A percentile compares a stretch with the other conserved stretches of the same genome.
Evolutionary conservation across 1,140 invertebrate species (phyloP).

Genomic region (Heliconius hermathena): DNA sequence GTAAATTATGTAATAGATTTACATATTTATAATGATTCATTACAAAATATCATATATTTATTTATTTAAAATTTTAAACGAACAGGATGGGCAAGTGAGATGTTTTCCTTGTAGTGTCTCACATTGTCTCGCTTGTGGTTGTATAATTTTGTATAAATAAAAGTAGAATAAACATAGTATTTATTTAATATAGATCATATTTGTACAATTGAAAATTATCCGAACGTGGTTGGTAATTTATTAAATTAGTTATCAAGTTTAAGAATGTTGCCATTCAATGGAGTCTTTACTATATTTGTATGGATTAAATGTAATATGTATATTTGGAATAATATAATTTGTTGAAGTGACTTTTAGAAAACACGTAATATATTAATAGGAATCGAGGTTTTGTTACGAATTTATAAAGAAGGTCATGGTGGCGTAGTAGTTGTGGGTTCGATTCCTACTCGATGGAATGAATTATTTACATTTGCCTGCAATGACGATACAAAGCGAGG

Average conservation of each 20-base stretch:
- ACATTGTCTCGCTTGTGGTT: background rate
- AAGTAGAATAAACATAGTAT: background rate
- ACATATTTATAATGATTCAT: background rate
- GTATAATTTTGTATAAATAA: slow-evolving; percentile 9
- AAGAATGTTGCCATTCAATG: slow-evolving; percentile 10
- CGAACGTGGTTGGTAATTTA: background rate
- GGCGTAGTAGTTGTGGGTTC: too few relatives aligned
- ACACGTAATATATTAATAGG: background rate
- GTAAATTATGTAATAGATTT: background rate
- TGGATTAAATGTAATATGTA: slow-evolving; percentile 9
- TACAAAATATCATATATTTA: background rate
- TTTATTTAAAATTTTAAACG: background rate
- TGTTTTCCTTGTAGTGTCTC: background rate
- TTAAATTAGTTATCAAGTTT: background rate
- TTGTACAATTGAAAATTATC: background rate
- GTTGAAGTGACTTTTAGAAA: background rate
- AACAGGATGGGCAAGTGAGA: background rate
- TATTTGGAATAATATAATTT: background rate
- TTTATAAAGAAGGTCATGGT: background rate
- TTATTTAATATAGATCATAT: slow-evolving; percentile 7
- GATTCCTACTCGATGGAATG: too few relatives aligned
- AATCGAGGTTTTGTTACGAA: background rate
- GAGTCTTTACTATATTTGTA: background rate
- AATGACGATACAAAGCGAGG: too few relatives aligned
- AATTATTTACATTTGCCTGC: too few relatives aligned